A percentile compares a stretch with the other conserved stretches of the same genome.
These are phyloP conservation scores for Scrobipalpa atriplicella DNA, from an alignment of 2,888 invertebrate species.

Conservation along the genomic window DNA sequence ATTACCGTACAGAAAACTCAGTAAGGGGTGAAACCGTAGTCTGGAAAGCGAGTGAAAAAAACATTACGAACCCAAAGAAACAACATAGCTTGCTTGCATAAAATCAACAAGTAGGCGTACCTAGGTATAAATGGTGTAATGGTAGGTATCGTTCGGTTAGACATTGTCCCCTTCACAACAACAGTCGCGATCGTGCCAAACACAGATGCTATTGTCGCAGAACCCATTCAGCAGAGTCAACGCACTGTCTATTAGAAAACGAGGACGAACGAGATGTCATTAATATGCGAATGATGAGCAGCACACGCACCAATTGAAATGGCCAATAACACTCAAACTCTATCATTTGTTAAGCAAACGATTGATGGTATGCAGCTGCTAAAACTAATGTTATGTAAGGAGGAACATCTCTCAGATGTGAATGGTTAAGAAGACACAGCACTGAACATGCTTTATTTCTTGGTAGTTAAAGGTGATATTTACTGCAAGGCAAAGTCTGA, in stretches of 20 bases:
- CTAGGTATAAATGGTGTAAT: neutral
- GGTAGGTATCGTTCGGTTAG: neutral
- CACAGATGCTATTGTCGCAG: constrained; percentile 29
- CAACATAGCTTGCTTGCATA: no score
- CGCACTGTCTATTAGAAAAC: constrained; percentile 47
- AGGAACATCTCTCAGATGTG: neutral
- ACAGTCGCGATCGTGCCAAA: constrained; percentile 10
- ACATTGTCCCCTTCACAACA: constrained; percentile 5
- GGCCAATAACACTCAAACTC: constrained; percentile 35
- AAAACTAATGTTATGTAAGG: constrained; percentile 26
- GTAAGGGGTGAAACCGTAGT: no score
- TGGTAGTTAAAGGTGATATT: neutral
- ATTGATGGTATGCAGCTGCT: constrained; percentile 33
- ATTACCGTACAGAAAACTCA: no score
- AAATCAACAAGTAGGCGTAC: neutral
- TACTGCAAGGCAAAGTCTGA: neutral
- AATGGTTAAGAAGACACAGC: neutral
- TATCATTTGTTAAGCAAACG: constrained; percentile 29
- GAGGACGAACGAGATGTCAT: constrained; percentile 41
- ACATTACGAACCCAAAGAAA: no score
- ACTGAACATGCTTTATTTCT: neutral
- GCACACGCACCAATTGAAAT: constrained; percentile 41
- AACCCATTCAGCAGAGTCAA: constrained; percentile 42
- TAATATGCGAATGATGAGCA: constrained; percentile 39
- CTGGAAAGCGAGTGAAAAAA: no score